Percentiles rank a stretch among this genome's conserved stretches.
Conservation (phyloP, 2,888 invertebrate genomes). For the Nowickia ferox region DNA sequence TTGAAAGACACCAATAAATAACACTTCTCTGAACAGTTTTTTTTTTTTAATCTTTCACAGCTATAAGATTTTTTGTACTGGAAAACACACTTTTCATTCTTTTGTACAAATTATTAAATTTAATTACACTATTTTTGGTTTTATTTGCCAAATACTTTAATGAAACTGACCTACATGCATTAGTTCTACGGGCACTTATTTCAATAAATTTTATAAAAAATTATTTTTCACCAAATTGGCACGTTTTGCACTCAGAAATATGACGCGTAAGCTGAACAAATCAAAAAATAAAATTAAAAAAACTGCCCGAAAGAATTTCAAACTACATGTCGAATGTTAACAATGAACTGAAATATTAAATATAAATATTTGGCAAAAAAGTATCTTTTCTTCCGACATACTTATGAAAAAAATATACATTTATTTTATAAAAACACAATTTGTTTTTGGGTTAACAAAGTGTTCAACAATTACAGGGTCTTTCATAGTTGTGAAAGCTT, state of each 20-base stretch:
- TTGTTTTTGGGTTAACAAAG: conserved; percentile 53
- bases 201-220: background rate
- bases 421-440: conserved; percentile 10
- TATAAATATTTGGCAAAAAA: conserved; percentile 66
- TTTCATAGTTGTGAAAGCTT: background rate
- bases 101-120: background rate
- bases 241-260: conserved; percentile 23
- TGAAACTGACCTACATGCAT: conserved; percentile 36
- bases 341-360: conserved; percentile 68
- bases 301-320: conserved; percentile 51
- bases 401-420: conserved; percentile 11
- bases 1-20: background rate
- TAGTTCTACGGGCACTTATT: background rate
- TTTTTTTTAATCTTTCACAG: background rate
- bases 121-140: conserved; percentile 8
- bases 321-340: conserved; percentile 69
- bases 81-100: background rate
- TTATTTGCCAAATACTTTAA: conserved; percentile 11
- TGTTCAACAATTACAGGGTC: conserved; percentile 60
- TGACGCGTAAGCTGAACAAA: conserved; percentile 30
- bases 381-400: conserved; percentile 61
- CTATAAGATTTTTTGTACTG: background rate
- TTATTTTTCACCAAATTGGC: conserved; percentile 26
- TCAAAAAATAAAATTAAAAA: background rate
- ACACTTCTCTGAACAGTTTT: background rate